Conservation (phyloP, 92 coral and sea anemone genomes). For the Pocillopora grandis region DNA sequence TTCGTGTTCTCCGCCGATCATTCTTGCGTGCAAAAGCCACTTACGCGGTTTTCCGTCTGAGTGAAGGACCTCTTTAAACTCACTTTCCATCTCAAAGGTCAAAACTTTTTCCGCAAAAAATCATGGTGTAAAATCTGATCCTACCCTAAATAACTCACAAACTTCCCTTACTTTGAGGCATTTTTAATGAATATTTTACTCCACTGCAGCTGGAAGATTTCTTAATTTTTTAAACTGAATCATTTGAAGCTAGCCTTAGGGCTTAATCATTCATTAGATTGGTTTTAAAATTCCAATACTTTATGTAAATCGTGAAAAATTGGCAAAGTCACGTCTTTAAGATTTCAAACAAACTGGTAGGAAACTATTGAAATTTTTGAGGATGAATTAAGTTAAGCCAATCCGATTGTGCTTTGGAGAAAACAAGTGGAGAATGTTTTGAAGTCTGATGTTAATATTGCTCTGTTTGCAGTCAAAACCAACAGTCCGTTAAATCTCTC, state of each 20-base stretch:
- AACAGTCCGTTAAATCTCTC: not conserved
- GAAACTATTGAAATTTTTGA: not conserved
- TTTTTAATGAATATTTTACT: not conserved
- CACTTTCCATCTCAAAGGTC: slow-evolving; percentile 37
- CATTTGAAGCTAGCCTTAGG: slow-evolving; percentile 5
- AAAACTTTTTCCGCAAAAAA: slow-evolving; percentile 1
- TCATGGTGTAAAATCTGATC: not conserved
- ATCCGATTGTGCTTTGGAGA: not conserved
- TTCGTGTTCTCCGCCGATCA: slow-evolving; percentile 34
- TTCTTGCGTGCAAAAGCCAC: slow-evolving; percentile 30
- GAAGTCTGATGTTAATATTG: not conserved
- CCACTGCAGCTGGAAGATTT: not conserved
- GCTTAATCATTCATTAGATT: slow-evolving; percentile 3
- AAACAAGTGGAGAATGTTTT: not conserved
- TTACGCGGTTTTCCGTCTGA: slow-evolving; percentile 25
- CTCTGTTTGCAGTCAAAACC: not conserved
- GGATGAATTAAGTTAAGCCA: not conserved
- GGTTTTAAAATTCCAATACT: slow-evolving; percentile 32
- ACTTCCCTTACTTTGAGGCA: not conserved
- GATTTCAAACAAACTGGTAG: not conserved
- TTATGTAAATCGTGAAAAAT: slow-evolving; percentile 13
- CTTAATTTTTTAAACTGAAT: not conserved
- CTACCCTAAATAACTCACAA: not conserved
- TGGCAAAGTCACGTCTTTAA: not conserved
- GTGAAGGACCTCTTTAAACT: slow-evolving; percentile 21